A percentile compares a stretch with the other conserved stretches of the same genome.
Evolutionary conservation across 2,888 invertebrate species (phyloP).

Genomic region (Melanotus villosus): DNA sequence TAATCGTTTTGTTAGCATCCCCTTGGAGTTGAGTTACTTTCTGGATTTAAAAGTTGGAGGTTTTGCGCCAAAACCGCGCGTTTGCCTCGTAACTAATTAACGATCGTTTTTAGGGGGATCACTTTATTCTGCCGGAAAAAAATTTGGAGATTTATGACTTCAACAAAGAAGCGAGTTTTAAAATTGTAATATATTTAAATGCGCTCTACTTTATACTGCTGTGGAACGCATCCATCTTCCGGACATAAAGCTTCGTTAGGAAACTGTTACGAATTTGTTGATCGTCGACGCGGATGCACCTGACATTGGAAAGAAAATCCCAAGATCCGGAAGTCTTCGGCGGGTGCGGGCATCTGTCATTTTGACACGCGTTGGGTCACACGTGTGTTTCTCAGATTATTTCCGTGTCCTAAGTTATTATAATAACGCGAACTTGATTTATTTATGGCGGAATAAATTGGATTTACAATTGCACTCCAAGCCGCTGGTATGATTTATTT

Average conservation of each 20-base stretch:
- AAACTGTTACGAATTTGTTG: slow-evolving; percentile 6
- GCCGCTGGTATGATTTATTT: slow-evolving; percentile 38
- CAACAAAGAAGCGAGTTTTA: background rate
- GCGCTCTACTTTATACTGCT: background rate
- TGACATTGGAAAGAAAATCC: slow-evolving; percentile 19
- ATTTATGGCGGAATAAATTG: slow-evolving; percentile 35
- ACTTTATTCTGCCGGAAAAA: background rate
- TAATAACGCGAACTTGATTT: slow-evolving; percentile 27
- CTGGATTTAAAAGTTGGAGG: background rate
- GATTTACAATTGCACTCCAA: slow-evolving; percentile 32
- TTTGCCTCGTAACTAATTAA: background rate
- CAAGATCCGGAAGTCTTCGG: slow-evolving; percentile 44
- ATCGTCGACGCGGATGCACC: slow-evolving; percentile 17
- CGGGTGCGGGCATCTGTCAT: slow-evolving; percentile 45
- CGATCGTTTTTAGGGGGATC: background rate
- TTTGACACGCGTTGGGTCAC: slow-evolving; percentile 45
- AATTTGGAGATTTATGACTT: background rate
- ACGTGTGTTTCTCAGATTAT: slow-evolving; percentile 44
- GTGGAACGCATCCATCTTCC: slow-evolving; percentile 1
- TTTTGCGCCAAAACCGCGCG: background rate
- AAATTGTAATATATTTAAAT: slow-evolving; percentile 14
- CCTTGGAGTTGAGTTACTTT: background rate
- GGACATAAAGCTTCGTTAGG: slow-evolving; percentile 10
- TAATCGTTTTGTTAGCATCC: background rate
- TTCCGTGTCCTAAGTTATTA: slow-evolving; percentile 40